A percentile compares a stretch with the other conserved stretches of the same genome.
phyloP scores from a whole-genome alignment of 1,140 invertebrate species.

The Pseudobourletiella spinata region DNA sequence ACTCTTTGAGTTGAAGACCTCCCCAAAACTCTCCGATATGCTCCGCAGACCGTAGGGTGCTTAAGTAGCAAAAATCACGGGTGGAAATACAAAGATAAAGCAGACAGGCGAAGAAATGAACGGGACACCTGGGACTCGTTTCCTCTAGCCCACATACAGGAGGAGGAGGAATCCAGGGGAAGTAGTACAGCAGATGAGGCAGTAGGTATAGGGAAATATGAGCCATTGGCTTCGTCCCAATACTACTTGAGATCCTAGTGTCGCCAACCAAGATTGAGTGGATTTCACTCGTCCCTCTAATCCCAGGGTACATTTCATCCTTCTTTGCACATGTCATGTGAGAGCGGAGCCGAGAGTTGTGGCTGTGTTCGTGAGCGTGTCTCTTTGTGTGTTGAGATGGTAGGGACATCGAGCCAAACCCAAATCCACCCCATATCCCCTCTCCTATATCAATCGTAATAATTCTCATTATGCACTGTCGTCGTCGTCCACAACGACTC shows the following conservation, averaged over 20 bases:
- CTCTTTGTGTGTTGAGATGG: no score
- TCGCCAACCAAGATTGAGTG: background rate
- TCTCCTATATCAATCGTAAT: no score
- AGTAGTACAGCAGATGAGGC: no score
- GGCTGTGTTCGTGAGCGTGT: background rate
- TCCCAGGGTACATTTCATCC: background rate
- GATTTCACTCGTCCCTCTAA: background rate
- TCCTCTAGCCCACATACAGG: background rate
- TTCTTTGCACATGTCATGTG: background rate
- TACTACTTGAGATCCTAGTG: background rate
- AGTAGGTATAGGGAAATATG: conserved; percentile 17
- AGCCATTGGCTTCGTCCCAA: background rate
- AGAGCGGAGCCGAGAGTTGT: no score
- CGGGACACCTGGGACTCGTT: conserved; percentile 19
- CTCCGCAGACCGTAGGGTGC: no score
- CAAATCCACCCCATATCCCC: no score
- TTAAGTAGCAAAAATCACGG: no score
- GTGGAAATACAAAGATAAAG: background rate
- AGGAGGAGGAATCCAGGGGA: conserved; percentile 5
- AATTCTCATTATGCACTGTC: no score
- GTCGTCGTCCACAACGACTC: no score
- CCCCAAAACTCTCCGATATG: no score
- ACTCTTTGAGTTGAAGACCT: no score
- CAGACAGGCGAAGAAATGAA: conserved; percentile 1
- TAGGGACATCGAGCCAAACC: no score